phyloP scores from a whole-genome alignment of 1,140 invertebrate genomes.

The Musca domestica region DNA sequence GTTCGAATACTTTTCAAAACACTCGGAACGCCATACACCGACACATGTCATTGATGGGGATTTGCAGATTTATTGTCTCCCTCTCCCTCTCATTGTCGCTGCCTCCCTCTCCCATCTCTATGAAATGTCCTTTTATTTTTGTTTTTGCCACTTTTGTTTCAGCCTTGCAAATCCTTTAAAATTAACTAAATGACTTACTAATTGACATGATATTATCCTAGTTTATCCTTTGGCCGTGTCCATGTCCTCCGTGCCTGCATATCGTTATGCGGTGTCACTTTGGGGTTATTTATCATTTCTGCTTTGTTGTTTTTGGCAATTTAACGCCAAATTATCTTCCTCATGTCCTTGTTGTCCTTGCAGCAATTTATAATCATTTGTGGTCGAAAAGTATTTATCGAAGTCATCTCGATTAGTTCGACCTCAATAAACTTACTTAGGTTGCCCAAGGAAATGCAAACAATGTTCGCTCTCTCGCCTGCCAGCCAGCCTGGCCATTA shows the following conservation, averaged over 20 bases:
- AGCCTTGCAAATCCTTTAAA: conserved; percentile 8
- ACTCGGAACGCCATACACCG: not conserved
- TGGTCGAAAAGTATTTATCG: conserved; percentile 12
- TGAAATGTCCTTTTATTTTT: too few relatives aligned
- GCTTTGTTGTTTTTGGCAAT: too few relatives aligned
- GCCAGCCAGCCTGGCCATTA: not conserved
- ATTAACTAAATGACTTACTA: conserved; percentile 21
- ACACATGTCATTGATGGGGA: conserved; percentile 8
- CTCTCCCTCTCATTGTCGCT: not conserved
- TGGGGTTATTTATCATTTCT: too few relatives aligned
- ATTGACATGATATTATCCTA: conserved; percentile 11
- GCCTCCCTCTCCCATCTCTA: too few relatives aligned
- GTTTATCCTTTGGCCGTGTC: not conserved
- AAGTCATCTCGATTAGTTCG: conserved; percentile 15
- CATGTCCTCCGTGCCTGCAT: not conserved
- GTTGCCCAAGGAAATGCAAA: not conserved
- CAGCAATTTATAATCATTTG: not conserved
- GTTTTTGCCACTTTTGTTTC: too few relatives aligned
- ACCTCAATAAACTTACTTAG: conserved; percentile 15
- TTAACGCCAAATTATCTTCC: not conserved
- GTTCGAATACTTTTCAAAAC: not conserved
- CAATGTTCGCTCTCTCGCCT: not conserved
- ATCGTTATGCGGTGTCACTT: too few relatives aligned
- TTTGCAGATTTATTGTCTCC: not conserved
- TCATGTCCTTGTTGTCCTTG: not conserved